These are phyloP conservation scores for Ecliptopera silaceata DNA, from an alignment of 2,888 invertebrate genomes.

Conservation along the genomic window DNA sequence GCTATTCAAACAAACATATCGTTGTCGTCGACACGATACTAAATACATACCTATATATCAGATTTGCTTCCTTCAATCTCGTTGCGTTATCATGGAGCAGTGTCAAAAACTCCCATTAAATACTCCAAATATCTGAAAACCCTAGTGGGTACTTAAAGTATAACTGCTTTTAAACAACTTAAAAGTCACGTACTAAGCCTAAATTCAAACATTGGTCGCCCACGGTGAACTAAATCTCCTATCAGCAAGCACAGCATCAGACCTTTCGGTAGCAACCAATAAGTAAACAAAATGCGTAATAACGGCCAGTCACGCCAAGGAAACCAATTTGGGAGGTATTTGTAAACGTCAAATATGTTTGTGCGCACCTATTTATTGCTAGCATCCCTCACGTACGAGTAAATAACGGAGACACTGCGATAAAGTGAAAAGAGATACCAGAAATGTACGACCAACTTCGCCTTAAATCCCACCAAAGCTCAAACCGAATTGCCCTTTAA, in stretches of 20 bases:
- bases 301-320: conserved; percentile 76
- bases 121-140: too few species aligned
- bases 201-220: conserved; percentile 9
- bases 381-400: conserved; percentile 81
- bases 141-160: too few species aligned
- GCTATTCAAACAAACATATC: too few species aligned
- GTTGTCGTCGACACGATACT: too few species aligned
- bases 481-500: conserved; percentile 54
- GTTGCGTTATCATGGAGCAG: too few species aligned
- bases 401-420: conserved; percentile 81
- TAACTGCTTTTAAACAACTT: too few species aligned
- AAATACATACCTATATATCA: too few species aligned
- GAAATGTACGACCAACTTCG: conserved; percentile 56
- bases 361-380: conserved; percentile 80
- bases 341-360: conserved; percentile 82
- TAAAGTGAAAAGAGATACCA: conserved; percentile 81
- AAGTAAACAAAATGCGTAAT: conserved; percentile 75
- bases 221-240: conserved; percentile 41
- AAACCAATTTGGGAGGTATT: conserved; percentile 80
- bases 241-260: conserved; percentile 44
- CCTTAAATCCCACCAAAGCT: conserved; percentile 55
- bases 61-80: too few species aligned
- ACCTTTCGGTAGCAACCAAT: conserved; percentile 57
- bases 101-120: too few species aligned
- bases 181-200: neutral